Evolutionary conservation across 2,797 vertebrate species (phyloP).

Genomic region (Phoebastria nigripes): DNA sequence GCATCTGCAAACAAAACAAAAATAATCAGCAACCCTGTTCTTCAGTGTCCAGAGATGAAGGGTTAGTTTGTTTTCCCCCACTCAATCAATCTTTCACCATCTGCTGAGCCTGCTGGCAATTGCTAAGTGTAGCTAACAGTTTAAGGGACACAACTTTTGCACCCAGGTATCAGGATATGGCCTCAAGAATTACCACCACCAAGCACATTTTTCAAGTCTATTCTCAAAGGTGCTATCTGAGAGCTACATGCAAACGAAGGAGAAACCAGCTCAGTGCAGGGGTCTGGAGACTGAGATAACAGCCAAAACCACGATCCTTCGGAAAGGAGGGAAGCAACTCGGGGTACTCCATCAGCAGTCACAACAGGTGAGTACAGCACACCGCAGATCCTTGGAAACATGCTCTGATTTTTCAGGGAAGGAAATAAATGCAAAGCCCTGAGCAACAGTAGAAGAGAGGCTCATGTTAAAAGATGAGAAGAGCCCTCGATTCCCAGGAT

Average conservation of each 20-base stretch:
- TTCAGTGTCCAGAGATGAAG: slow-evolving; percentile 34
- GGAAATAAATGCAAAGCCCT: background rate
- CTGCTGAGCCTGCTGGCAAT: slow-evolving; percentile 29
- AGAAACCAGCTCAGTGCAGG: background rate
- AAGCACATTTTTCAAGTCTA: background rate
- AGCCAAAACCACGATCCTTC: background rate
- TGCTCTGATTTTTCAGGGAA: background rate
- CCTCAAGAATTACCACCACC: background rate
- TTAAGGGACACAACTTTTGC: background rate
- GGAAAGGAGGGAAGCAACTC: background rate
- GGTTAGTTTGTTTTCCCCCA: slow-evolving; percentile 34
- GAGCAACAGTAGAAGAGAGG: background rate
- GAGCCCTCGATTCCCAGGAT: background rate
- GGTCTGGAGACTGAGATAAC: background rate
- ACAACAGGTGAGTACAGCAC: background rate
- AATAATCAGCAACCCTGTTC: slow-evolving; percentile 16
- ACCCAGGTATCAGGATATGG: background rate
- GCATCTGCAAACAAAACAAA: slow-evolving; percentile 15
- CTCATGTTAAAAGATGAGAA: background rate
- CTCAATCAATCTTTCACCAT: slow-evolving; percentile 33
- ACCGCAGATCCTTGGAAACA: background rate
- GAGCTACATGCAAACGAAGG: background rate
- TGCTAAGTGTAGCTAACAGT: background rate
- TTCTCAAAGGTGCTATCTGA: background rate
- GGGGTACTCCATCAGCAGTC: background rate